phyloP scores from a whole-genome alignment of 2,113 vertebrate species.

The Sapajus apella region DNA sequence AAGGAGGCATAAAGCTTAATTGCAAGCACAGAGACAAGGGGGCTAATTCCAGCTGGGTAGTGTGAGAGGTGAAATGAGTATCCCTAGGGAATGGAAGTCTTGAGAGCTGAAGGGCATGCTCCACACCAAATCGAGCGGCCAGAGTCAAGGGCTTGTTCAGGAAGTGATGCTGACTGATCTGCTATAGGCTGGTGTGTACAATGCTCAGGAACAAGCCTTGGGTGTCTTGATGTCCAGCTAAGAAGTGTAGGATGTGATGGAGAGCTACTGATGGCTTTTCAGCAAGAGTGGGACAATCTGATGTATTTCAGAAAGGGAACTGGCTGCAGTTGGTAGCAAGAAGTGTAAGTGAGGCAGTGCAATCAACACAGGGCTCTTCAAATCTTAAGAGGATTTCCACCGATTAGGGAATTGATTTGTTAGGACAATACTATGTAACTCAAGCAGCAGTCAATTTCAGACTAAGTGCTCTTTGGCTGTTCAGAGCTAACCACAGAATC shows the following conservation, averaged over 20 bases:
- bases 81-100: background rate
- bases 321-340: background rate
- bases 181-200: background rate
- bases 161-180: background rate
- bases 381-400: background rate
- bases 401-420: background rate
- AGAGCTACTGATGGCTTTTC: background rate
- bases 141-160: background rate
- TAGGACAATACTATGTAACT: background rate
- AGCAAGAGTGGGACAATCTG: background rate
- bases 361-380: background rate
- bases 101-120: background rate
- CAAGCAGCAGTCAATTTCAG: background rate
- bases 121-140: background rate
- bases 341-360: no score
- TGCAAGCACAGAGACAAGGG: background rate
- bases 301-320: background rate
- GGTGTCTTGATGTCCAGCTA: background rate
- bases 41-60: background rate
- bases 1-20: background rate
- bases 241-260: background rate
- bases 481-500: no score
- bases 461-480: background rate
- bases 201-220: background rate
- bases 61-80: background rate